Percentiles rank a stretch among this genome's conserved stretches.
These are phyloP conservation scores for Propithecus deckenii DNA, from an alignment of 2,797 vertebrate genomes.

Conservation along the genomic window DNA sequence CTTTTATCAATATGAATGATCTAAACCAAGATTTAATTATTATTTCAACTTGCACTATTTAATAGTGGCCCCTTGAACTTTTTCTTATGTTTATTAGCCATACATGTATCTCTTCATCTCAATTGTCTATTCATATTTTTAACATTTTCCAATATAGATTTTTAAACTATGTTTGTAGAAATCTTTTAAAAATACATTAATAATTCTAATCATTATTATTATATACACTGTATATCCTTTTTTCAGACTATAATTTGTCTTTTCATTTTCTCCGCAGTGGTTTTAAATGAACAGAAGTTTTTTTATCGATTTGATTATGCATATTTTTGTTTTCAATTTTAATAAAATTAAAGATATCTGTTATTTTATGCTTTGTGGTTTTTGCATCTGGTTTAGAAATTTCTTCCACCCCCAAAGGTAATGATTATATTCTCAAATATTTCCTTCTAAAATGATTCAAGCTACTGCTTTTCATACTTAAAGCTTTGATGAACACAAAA, in stretches of 20 bases:
- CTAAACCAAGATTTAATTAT: neutral
- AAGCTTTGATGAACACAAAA: neutral
- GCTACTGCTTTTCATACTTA: neutral
- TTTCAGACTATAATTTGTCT: neutral
- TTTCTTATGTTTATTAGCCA: neutral
- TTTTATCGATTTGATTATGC: neutral
- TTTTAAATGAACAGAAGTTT: neutral
- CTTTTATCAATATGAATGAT: neutral
- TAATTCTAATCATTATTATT: neutral
- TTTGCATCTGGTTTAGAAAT: neutral
- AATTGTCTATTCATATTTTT: neutral
- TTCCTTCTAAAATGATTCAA: neutral
- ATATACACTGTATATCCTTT: neutral
- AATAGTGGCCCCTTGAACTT: neutral
- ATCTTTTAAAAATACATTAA: neutral
- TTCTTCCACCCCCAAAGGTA: neutral
- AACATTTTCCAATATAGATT: neutral
- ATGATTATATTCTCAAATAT: neutral
- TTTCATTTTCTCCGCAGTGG: neutral
- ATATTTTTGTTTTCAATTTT: constrained; percentile 9
- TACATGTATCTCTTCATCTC: neutral
- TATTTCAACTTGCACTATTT: neutral
- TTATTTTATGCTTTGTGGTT: neutral
- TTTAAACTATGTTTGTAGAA: neutral
- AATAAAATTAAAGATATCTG: neutral